These are phyloP conservation scores for Coregonus sp. DNA, from an alignment of 2,797 vertebrate species.

Conservation along the genomic window DNA sequence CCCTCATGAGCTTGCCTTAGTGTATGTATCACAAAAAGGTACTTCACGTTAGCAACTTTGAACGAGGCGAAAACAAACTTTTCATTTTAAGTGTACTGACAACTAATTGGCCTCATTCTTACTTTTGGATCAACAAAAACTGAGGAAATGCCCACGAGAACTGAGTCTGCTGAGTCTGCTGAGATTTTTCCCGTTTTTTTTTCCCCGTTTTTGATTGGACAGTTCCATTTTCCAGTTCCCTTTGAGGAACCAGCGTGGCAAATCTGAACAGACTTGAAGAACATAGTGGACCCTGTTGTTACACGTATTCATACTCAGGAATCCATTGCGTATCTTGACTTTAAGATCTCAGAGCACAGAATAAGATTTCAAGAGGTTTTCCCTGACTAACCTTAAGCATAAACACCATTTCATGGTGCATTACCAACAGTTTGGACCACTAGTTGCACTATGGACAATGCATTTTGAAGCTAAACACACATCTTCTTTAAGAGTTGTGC, in stretches of 20 bases:
- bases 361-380: too few relatives aligned
- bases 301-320: conserved; percentile 22
- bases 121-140: background rate
- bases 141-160: too few relatives aligned
- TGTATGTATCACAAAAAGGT: too few relatives aligned
- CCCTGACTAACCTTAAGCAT: too few relatives aligned
- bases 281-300: conserved; percentile 27
- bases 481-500: conserved; percentile 41
- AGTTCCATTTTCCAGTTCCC: conserved; percentile 7
- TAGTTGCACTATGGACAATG: conserved; percentile 6
- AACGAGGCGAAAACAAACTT: background rate
- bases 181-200: background rate
- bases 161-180: too few relatives aligned
- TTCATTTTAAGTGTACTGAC: too few relatives aligned
- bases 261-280: conserved; percentile 28
- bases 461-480: conserved; percentile 27
- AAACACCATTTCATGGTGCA: conserved; percentile 25
- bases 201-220: conserved; percentile 1
- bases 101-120: conserved; percentile 23
- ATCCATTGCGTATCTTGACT: conserved; percentile 34
- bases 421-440: conserved; percentile 23
- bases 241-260: conserved; percentile 37
- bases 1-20: conserved; percentile 29
- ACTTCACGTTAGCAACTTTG: too few relatives aligned
- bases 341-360: conserved; percentile 22